These are phyloP conservation scores for Lipophrys pholis DNA, from an alignment of 2,113 vertebrate genomes.

Conservation along the genomic window DNA sequence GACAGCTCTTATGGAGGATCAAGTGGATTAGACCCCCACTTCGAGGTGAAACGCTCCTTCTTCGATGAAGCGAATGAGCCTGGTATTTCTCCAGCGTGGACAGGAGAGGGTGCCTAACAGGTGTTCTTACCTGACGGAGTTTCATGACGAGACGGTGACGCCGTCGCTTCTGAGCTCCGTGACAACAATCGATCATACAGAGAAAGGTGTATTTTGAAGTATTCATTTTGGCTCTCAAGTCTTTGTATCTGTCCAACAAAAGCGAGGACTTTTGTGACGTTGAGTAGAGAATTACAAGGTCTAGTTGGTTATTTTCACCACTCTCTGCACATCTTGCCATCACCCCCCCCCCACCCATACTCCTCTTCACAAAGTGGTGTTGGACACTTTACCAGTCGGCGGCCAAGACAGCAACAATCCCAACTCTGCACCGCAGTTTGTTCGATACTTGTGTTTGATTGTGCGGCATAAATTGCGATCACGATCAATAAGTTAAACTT, in stretches of 20 bases:
- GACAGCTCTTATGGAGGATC: constrained; percentile 47
- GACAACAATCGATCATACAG: background rate
- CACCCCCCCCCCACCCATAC: background rate
- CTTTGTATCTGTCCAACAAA: background rate
- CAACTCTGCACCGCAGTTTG: background rate
- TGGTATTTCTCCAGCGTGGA: background rate
- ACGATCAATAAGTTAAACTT: constrained; percentile 23
- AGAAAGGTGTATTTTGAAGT: background rate
- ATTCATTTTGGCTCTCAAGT: background rate
- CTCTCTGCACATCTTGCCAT: background rate
- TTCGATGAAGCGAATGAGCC: constrained; percentile 19
- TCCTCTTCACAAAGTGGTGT: constrained; percentile 4
- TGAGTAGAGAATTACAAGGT: constrained; percentile 21
- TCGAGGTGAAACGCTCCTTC: constrained; percentile 39
- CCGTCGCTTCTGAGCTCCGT: background rate
- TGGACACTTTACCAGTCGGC: background rate
- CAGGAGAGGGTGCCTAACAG: background rate
- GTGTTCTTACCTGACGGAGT: background rate
- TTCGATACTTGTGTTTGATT: background rate
- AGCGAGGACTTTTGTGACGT: background rate
- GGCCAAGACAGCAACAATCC: constrained; percentile 1
- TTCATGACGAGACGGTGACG: background rate
- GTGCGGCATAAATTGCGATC: constrained; percentile 3
- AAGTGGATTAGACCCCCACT: constrained; percentile 40
- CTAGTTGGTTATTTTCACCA: constrained; percentile 1